Evolutionary conservation across 2,797 vertebrate genomes (phyloP).

Genomic region (Ctenopoma multispine): DNA sequence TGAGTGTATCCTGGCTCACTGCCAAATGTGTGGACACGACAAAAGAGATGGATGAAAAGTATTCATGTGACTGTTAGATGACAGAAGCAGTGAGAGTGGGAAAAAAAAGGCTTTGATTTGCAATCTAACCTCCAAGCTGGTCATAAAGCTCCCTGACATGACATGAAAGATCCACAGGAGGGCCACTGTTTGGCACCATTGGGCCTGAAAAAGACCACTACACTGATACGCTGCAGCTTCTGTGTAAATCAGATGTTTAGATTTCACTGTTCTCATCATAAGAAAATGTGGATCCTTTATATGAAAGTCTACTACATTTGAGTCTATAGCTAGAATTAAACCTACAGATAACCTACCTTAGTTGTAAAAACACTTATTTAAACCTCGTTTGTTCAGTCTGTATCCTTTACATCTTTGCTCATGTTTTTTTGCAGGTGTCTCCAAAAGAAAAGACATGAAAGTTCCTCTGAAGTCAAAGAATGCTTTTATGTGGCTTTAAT

Average conservation of each 20-base stretch:
- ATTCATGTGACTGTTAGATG: background rate
- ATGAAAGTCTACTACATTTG: background rate
- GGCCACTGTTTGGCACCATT: background rate
- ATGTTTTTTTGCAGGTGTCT: background rate
- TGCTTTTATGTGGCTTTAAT: conserved; percentile 25
- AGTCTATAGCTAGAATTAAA: conserved; percentile 4
- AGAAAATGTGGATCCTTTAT: background rate
- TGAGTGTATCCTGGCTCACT: background rate
- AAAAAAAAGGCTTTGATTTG: background rate
- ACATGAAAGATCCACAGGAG: conserved; percentile 9
- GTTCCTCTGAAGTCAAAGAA: conserved; percentile 41
- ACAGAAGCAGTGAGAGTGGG: background rate
- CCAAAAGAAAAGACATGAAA: conserved; percentile 48
- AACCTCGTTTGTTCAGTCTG: conserved; percentile 16
- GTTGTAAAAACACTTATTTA: conserved; percentile 5
- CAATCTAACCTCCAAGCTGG: background rate
- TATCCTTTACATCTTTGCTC: conserved; percentile 16
- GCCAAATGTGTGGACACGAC: background rate
- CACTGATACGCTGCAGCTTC: background rate
- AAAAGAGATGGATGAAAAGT: background rate
- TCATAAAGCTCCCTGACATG: background rate
- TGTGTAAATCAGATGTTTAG: too few species aligned
- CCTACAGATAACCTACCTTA: background rate
- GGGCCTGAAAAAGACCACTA: background rate
- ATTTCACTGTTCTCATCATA: background rate